A percentile compares a stretch with the other conserved stretches of the same genome.
phyloP scores from a whole-genome alignment of 2,797 vertebrate species.

The Platyrinchus mystaceus region DNA sequence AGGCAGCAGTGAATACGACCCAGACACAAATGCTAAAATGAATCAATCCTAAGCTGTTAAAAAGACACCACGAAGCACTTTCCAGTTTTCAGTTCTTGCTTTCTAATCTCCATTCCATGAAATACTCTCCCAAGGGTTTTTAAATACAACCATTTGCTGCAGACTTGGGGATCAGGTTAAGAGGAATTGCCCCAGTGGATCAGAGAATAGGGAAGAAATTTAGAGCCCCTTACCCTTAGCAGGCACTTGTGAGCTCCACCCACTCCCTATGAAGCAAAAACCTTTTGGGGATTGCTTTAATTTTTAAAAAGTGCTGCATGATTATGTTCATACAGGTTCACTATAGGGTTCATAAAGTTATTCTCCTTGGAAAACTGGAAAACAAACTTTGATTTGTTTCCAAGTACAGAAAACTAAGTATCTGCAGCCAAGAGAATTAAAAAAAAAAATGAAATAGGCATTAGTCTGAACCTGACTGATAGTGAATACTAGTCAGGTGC shows the following conservation, averaged over 20 bases:
- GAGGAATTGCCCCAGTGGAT: background rate
- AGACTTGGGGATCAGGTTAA: slow-evolving; percentile 10
- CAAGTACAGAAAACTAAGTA: background rate
- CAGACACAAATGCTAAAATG: slow-evolving; percentile 32
- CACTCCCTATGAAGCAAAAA: background rate
- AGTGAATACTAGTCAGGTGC: background rate
- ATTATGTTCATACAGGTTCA: background rate
- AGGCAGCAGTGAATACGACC: slow-evolving; percentile 1
- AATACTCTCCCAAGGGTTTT: slow-evolving; percentile 31
- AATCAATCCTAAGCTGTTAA: slow-evolving; percentile 47
- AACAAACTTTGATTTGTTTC: background rate
- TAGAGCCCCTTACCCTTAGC: background rate
- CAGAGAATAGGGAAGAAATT: background rate
- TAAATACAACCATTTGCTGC: background rate
- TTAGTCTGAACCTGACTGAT: background rate
- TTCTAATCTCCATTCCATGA: slow-evolving; percentile 37
- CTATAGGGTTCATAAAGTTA: background rate
- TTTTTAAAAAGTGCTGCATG: background rate
- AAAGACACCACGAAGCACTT: background rate
- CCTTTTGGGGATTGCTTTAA: background rate
- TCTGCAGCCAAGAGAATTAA: background rate
- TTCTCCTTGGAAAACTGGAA: background rate
- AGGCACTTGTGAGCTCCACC: background rate
- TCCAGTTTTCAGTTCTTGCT: slow-evolving; percentile 32
- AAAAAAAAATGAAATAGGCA: background rate